Evolutionary conservation across 2,888 invertebrate genomes (phyloP).

Genomic region (Amphipoea oculea): DNA sequence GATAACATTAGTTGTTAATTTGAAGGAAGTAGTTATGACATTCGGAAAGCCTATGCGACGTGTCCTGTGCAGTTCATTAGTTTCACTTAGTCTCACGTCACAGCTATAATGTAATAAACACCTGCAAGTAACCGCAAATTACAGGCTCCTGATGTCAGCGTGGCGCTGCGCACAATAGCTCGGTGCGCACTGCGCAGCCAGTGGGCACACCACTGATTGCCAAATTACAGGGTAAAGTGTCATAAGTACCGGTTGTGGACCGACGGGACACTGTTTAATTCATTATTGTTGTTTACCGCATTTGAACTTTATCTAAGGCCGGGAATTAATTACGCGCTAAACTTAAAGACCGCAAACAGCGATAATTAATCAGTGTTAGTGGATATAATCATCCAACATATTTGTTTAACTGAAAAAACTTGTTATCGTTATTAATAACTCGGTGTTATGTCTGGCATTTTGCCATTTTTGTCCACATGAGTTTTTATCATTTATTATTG

Average conservation of each 20-base stretch:
- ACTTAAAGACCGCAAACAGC: constrained; percentile 63
- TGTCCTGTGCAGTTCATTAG: constrained; percentile 70
- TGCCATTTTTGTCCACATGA: constrained; percentile 23
- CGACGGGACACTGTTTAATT: constrained; percentile 73
- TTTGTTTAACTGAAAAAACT: constrained; percentile 52
- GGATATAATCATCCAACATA: constrained; percentile 40
- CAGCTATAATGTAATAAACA: constrained; percentile 80
- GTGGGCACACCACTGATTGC: constrained; percentile 78
- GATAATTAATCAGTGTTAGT: constrained; percentile 63
- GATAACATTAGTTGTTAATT: neutral
- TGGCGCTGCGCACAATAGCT: constrained; percentile 80
- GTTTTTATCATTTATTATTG: constrained; percentile 35
- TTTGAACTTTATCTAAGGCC: constrained; percentile 68
- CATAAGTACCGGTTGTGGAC: constrained; percentile 80
- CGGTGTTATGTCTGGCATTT: constrained; percentile 33
- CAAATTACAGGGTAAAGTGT: constrained; percentile 88
- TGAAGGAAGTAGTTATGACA: constrained; percentile 29
- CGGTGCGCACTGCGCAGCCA: constrained; percentile 71
- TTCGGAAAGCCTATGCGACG: constrained; percentile 67
- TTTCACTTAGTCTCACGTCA: constrained; percentile 72
- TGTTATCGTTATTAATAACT: constrained; percentile 49
- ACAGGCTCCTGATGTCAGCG: constrained; percentile 82
- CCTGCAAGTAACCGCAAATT: constrained; percentile 88
- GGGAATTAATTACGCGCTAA: constrained; percentile 64
- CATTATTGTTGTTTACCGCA: constrained; percentile 77